Percentiles rank a stretch among this genome's conserved stretches.
Evolutionary conservation across 2,888 invertebrate genomes (phyloP).

Genomic region (Cremastobaeus sp.): DNA sequence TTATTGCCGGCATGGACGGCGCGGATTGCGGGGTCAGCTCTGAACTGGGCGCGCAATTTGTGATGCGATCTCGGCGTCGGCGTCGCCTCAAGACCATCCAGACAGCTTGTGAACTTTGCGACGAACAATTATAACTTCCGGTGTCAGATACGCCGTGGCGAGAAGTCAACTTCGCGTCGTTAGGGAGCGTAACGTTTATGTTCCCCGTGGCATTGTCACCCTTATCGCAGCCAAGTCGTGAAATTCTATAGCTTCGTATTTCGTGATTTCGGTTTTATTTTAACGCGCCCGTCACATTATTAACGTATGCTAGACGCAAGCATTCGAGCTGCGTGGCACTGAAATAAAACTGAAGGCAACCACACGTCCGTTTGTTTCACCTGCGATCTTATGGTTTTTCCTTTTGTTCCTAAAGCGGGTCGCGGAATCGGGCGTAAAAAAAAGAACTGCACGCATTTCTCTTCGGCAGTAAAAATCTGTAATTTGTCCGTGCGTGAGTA

Average conservation of each 20-base stretch:
- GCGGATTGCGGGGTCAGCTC: conserved; percentile 40
- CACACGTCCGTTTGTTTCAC: no score
- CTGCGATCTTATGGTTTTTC: no score
- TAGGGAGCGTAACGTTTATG: conserved; percentile 68
- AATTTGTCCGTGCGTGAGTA: no score
- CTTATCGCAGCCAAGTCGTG: conserved; percentile 50
- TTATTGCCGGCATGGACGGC: conserved; percentile 22
- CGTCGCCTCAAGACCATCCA: conserved; percentile 61
- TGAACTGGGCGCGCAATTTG: conserved; percentile 35
- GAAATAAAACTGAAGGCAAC: no score
- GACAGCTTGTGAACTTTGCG: conserved; percentile 64
- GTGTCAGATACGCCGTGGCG: conserved; percentile 58
- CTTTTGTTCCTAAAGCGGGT: no score
- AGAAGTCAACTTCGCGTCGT: conserved; percentile 60
- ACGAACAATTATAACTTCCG: conserved; percentile 73
- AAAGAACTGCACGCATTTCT: no score
- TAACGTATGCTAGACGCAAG: no score
- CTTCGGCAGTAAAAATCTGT: no score
- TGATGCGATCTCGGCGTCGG: conserved; percentile 42
- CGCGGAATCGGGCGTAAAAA: no score
- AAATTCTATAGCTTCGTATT: conserved; percentile 54
- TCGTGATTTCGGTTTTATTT: conserved; percentile 51
- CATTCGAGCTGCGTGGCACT: no score
- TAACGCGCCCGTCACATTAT: conserved; percentile 25
- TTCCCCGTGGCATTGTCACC: conserved; percentile 65